Percentiles rank a stretch among this genome's conserved stretches.
phyloP scores from a whole-genome alignment of 2,888 invertebrate genomes.

The Pseudococcus longispinus region DNA sequence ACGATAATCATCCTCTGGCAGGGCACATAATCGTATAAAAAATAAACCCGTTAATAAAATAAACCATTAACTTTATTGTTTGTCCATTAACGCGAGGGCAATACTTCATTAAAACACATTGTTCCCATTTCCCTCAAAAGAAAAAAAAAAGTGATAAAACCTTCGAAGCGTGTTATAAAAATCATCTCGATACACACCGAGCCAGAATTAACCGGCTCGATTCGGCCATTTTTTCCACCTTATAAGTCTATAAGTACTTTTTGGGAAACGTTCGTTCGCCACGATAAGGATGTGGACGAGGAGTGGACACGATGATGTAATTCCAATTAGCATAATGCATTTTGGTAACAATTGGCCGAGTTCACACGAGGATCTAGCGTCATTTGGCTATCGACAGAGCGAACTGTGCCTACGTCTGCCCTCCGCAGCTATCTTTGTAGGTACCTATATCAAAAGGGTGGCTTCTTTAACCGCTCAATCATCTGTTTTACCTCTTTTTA shows the following conservation, averaged over 20 bases:
- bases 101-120: constrained; percentile 54
- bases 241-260: background rate
- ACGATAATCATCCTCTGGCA: background rate
- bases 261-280: background rate
- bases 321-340: constrained; percentile 28
- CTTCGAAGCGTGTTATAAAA: constrained; percentile 44
- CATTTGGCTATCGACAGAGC: background rate
- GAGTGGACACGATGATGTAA: background rate
- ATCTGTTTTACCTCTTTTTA: background rate
- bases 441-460: background rate
- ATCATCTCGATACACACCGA: background rate
- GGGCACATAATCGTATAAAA: background rate
- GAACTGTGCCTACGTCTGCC: background rate
- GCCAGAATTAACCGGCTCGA: background rate
- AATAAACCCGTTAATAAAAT: constrained; percentile 48
- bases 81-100: constrained; percentile 35
- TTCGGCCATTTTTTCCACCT: background rate
- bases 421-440: background rate
- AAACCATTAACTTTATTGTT: constrained; percentile 54
- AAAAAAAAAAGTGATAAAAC: constrained; percentile 17
- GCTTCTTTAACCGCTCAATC: background rate
- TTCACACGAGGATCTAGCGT: constrained; percentile 27
- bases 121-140: constrained; percentile 13
- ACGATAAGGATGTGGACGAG: background rate
- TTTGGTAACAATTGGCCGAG: constrained; percentile 17